Evolutionary conservation across 2,113 vertebrate species (phyloP).

Genomic region (Lates calcarifer): DNA sequence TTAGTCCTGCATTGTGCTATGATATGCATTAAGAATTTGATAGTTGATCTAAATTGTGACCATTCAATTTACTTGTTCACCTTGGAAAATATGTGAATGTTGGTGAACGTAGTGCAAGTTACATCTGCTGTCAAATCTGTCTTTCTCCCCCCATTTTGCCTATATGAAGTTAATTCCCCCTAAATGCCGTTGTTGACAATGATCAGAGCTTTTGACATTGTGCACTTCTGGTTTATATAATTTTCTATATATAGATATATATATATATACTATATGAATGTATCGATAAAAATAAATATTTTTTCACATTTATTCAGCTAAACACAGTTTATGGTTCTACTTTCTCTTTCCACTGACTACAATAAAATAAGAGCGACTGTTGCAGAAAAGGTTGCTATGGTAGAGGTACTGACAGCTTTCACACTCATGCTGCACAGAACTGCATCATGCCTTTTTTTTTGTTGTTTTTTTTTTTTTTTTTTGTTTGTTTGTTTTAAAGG

Average conservation of each 20-base stretch:
- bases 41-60: slow-evolving; percentile 55
- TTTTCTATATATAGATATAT: slow-evolving; percentile 76
- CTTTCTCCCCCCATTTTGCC: slow-evolving; percentile 41
- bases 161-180: slow-evolving; percentile 48
- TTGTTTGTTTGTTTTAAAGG: too few relatives aligned
- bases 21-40: slow-evolving; percentile 71
- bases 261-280: slow-evolving; percentile 65
- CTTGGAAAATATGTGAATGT: slow-evolving; percentile 52
- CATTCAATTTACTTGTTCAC: slow-evolving; percentile 51
- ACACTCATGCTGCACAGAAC: slow-evolving; percentile 93
- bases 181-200: slow-evolving; percentile 70
- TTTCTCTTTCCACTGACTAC: slow-evolving; percentile 82
- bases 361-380: slow-evolving; percentile 91
- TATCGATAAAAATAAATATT: slow-evolving; percentile 98
- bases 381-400: slow-evolving; percentile 87
- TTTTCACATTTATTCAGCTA: slow-evolving; percentile 97
- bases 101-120: slow-evolving; percentile 73
- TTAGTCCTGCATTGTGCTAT: slow-evolving; percentile 78
- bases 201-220: slow-evolving; percentile 91
- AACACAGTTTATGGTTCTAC: slow-evolving; percentile 93
- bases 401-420: slow-evolving; percentile 90
- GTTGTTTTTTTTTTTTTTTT: slow-evolving; percentile 82
- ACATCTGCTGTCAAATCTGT: slow-evolving; percentile 55
- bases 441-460: slow-evolving; percentile 89
- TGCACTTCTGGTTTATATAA: slow-evolving; percentile 93